A percentile compares a stretch with the other conserved stretches of the same genome.
Evolutionary conservation across 2,113 vertebrate genomes (phyloP).

Genomic region (Globicephala melas): DNA sequence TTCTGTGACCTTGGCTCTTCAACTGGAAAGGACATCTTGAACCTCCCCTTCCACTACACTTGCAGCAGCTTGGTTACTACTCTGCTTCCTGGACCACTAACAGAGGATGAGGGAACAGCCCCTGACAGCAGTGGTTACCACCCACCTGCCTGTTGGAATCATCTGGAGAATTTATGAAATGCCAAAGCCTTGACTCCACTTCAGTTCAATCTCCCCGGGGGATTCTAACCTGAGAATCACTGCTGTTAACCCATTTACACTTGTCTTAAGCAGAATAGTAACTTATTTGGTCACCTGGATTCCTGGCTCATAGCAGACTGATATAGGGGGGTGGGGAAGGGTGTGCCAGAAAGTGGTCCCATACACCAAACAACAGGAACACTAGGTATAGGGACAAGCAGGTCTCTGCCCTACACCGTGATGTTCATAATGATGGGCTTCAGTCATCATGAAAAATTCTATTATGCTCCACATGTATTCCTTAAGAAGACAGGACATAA

Average conservation of each 20-base stretch:
- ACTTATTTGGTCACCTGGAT: background rate
- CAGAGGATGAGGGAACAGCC: background rate
- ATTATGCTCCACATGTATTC: rapidly evolving
- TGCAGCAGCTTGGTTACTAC: too few relatives aligned
- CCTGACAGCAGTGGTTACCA: background rate
- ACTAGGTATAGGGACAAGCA: background rate
- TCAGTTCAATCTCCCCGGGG: too few relatives aligned
- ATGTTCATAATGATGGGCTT: background rate
- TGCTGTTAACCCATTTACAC: background rate
- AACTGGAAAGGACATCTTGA: background rate
- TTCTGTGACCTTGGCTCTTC: background rate
- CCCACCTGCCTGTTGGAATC: background rate
- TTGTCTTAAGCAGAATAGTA: background rate
- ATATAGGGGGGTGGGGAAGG: background rate
- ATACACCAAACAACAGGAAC: background rate
- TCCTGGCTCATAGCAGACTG: background rate
- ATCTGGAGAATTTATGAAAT: background rate
- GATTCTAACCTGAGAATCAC: background rate
- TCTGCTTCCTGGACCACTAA: background rate
- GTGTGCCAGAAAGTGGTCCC: background rate
- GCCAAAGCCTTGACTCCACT: too few relatives aligned
- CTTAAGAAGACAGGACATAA: background rate
- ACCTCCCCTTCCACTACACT: background rate
- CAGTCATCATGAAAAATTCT: background rate
- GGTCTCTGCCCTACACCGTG: background rate